A percentile compares a stretch with the other conserved stretches of the same genome.
phyloP scores from a whole-genome alignment of 2,113 vertebrate species.

The Tympanuchus pallidicinctus region DNA sequence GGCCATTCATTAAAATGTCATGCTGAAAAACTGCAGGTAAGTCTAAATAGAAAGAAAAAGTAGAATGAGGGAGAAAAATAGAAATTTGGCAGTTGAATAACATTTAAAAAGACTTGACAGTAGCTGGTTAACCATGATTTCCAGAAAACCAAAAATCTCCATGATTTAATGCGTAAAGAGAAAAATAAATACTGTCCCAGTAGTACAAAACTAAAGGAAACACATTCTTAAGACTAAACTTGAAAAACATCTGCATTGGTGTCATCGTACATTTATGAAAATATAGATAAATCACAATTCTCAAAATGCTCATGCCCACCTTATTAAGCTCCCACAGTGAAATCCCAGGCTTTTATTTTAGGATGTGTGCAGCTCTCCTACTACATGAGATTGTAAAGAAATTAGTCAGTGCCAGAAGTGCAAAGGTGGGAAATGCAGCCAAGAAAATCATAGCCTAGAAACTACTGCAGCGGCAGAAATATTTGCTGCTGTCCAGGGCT shows the following conservation, averaged over 20 bases:
- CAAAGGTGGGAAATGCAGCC: constrained; percentile 14
- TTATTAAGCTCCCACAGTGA: not conserved
- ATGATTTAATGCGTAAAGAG: not conserved
- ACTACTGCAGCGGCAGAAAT: not conserved
- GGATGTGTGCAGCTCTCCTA: not conserved
- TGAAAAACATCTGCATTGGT: not conserved
- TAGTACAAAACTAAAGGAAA: not conserved
- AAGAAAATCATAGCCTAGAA: constrained; percentile 5
- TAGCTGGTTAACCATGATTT: not conserved
- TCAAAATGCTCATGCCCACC: not conserved
- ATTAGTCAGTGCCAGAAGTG: not conserved
- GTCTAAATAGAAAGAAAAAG: constrained; percentile 18
- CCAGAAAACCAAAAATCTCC: not conserved
- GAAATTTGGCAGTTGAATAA: not conserved
- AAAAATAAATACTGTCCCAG: not conserved
- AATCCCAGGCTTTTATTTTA: not conserved
- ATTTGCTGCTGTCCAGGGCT: constrained; percentile 6
- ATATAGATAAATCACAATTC: not conserved
- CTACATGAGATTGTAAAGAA: not conserved
- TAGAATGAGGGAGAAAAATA: not conserved
- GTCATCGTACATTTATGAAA: not conserved
- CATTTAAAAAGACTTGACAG: not conserved
- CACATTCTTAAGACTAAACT: not conserved
- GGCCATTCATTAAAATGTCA: constrained; percentile 42
- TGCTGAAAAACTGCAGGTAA: constrained; percentile 11